These are phyloP conservation scores for Delphinus delphis DNA, from an alignment of 2,113 vertebrate species.

Conservation along the genomic window DNA sequence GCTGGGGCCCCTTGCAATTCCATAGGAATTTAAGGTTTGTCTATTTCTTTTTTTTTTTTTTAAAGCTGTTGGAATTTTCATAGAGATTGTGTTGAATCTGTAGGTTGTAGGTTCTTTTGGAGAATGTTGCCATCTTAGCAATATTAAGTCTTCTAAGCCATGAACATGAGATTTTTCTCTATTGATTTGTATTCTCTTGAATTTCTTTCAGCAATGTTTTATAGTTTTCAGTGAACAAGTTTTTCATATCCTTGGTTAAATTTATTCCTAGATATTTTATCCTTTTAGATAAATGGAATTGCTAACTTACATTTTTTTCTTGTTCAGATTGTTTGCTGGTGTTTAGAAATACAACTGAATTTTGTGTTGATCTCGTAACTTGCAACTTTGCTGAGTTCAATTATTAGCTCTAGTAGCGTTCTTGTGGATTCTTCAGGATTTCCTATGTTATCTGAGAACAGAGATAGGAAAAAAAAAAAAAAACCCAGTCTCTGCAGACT, in stretches of 20 bases:
- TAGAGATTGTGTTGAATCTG: neutral
- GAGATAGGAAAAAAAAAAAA: neutral
- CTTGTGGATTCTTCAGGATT: neutral
- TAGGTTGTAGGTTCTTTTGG: neutral
- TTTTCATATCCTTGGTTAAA: neutral
- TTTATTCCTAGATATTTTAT: neutral
- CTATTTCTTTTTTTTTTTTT: too few species aligned
- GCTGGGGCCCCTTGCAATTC: neutral
- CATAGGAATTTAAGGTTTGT: neutral
- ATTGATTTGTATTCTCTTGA: neutral
- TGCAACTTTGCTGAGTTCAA: neutral
- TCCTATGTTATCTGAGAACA: neutral
- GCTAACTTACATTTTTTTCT: neutral
- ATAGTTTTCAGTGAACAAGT: neutral
- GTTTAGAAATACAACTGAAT: neutral
- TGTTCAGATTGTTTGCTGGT: neutral
- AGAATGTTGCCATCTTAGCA: neutral
- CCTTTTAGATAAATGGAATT: neutral
- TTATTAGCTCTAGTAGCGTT: neutral
- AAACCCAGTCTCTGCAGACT: too few species aligned
- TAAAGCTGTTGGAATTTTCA: neutral
- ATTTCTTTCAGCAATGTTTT: neutral
- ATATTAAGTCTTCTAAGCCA: neutral
- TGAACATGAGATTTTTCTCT: neutral
- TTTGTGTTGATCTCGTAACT: neutral